Base-by-base conservation (phyloP, 2,797 vertebrate species). In the Ataeniobius toweri region DNA sequence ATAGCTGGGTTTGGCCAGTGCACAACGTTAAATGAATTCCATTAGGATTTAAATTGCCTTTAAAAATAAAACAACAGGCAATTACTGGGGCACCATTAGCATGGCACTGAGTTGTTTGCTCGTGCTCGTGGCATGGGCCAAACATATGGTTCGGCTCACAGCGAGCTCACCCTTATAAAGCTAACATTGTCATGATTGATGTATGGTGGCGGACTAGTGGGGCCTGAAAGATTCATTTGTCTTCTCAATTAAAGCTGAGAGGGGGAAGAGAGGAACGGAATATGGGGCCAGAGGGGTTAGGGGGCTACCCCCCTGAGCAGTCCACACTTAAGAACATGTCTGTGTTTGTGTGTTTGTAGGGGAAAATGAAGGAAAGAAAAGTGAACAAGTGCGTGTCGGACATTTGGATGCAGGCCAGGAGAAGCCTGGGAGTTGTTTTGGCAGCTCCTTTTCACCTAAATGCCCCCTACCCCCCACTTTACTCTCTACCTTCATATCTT, bases 11-110 rank as follows among this genome's bases (percentile, higher is more conserved):
- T 87, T 86, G 80, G 90, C 81, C 6, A 68, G 79, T 51, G 74
- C 89, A 92, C 89, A 92, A 92, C 88, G 91, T 89, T 95, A 91
- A 95, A 95, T 92, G 90, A 94, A 95, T 95, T 95, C 93, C 86
- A 95, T 95, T 95, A 95, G 93, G 75, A 80, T 41, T 90, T 86
- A 94, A 95, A 96, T 95, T 93, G 94, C 94, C 93, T 96, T 95
- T 95, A 96, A 95, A 95, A 95, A 95, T 95, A 95, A 95, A 95
- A 96, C 92, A 95, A 95, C 91, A 92, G 93, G 89, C 93, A 95
- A 95, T 96, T 95, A 94, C 85, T 81, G 90, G 88, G 89, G 91
- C 84, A 85, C 91, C 89, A 94, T 95, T 94, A 94, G 87, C 86
- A 87, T 88, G 82, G 88, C 83, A 91, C 78, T 80, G 92, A 94